Percentiles rank a stretch among this genome's conserved stretches.
Evolutionary conservation across 2,113 vertebrate genomes (phyloP).

Genomic region (Menura novaehollandiae): DNA sequence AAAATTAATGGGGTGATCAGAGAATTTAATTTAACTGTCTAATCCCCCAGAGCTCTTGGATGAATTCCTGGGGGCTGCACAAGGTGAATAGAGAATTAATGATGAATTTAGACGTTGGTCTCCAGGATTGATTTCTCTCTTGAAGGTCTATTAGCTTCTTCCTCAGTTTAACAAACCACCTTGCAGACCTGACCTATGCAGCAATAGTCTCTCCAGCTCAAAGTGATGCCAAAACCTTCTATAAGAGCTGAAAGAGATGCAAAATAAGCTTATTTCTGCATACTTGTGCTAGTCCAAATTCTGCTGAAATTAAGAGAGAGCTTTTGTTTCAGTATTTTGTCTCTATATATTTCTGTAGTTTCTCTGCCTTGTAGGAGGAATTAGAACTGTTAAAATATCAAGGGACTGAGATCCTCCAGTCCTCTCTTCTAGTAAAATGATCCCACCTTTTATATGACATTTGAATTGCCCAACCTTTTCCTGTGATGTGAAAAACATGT

Average conservation of each 20-base stretch:
- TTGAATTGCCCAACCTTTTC: not conserved
- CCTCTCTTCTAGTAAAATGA: not conserved
- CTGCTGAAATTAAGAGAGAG: not conserved
- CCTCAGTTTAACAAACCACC: not conserved
- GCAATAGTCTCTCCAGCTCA: not conserved
- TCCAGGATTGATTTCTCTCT: not conserved
- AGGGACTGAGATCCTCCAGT: not conserved
- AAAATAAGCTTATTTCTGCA: not conserved
- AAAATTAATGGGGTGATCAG: not conserved
- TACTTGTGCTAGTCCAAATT: not conserved
- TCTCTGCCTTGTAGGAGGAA: not conserved
- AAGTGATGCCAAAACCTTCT: not conserved
- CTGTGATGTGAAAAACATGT: slow-evolving; percentile 55
- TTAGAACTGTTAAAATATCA: not conserved
- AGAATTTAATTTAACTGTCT: not conserved
- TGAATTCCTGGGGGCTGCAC: not conserved
- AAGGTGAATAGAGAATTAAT: not conserved
- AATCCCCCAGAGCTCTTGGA: not conserved
- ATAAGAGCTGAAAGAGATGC: not conserved
- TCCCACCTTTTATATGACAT: slow-evolving; percentile 2
- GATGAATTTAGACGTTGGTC: not conserved
- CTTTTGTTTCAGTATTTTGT: not conserved
- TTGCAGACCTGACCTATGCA: not conserved
- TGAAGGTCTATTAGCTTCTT: not conserved
- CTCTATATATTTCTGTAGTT: not conserved